Evolutionary conservation across 2,888 invertebrate genomes (phyloP), one percentile per base, ranked within the genome.

Genomic region (Sesamia inferens): DNA sequence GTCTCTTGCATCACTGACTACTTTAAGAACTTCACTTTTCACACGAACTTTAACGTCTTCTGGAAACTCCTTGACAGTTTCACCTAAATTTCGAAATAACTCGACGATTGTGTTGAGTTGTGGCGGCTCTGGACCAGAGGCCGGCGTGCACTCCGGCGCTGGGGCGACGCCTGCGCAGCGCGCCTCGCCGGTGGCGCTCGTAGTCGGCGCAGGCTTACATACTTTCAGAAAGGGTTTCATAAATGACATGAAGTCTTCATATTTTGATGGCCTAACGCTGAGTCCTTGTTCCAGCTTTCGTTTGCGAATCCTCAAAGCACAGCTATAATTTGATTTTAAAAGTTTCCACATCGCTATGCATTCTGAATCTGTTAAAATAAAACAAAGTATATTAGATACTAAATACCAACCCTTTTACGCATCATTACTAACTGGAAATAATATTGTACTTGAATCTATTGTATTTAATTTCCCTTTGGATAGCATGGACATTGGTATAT

Each of bases 1-100:
- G 61, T 81, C 81, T 59, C 76, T 81, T 54, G 80, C 80, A 69
- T 80, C 76, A 48, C 67, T 69, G 39, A 80, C 72, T 70, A 80
- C 71, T 76, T 70, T 81, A 19, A 76, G 64, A 59, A 80, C 69
- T 54, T 80, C 81, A 55, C 64, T 75, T 76, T 80, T 81, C 39
- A 80, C 80, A 64, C 67, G 76, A 65, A 57, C 68, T 70, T 74
- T 74, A 14, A 80, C 57, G 55, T 79, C 70, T 24, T 57, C 59
- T 59, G 74, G 80, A 22, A 80, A 80, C 16, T 68, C 39, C 22
- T 58, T 75, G 5, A 79, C 79, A 64, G 80, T 78, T 69, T 74
- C 78, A 42, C 78, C 70, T 62, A 77, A 77, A 62, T 55, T 77
- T 54, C 75, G 54, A 66, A 79, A 73, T 47, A 79, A 51, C 19